These are phyloP conservation scores for Ellobius talpinus DNA, from an alignment of 2,113 vertebrate species.

Conservation along the genomic window DNA sequence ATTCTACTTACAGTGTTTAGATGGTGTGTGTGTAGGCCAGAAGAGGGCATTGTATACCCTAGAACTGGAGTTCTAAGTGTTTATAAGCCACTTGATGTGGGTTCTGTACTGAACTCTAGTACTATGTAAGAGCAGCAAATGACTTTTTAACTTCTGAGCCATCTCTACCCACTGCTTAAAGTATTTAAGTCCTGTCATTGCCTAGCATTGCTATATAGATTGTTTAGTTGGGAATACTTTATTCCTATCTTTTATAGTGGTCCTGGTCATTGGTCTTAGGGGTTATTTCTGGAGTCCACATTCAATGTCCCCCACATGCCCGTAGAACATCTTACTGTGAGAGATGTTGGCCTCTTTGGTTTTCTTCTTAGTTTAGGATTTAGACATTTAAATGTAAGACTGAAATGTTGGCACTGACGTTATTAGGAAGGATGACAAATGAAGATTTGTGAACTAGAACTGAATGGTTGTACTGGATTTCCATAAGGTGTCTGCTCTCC, in stretches of 20 bases:
- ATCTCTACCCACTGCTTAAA: background rate
- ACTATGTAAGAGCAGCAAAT: background rate
- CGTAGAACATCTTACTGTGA: background rate
- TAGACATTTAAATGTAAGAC: constrained; percentile 50
- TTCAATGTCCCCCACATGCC: background rate
- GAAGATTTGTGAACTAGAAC: constrained; percentile 9
- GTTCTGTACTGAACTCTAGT: background rate
- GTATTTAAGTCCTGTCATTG: background rate
- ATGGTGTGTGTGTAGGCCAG: background rate
- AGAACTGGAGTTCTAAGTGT: background rate
- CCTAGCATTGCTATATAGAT: background rate
- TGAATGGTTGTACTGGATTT: background rate
- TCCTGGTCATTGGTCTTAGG: background rate
- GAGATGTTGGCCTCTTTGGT: background rate
- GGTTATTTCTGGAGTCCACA: constrained; percentile 10
- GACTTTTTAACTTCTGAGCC: background rate
- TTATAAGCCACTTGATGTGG: background rate
- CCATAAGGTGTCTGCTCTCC: background rate
- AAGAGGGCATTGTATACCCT: background rate
- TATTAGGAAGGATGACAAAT: constrained; percentile 46
- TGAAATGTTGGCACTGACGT: background rate
- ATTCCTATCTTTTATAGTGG: background rate
- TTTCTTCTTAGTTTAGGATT: constrained; percentile 50
- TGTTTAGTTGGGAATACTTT: constrained; percentile 1
- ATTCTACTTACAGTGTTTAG: background rate